Evolutionary conservation across 2,888 invertebrate genomes (phyloP).

Genomic region (Cordilura impudica): DNA sequence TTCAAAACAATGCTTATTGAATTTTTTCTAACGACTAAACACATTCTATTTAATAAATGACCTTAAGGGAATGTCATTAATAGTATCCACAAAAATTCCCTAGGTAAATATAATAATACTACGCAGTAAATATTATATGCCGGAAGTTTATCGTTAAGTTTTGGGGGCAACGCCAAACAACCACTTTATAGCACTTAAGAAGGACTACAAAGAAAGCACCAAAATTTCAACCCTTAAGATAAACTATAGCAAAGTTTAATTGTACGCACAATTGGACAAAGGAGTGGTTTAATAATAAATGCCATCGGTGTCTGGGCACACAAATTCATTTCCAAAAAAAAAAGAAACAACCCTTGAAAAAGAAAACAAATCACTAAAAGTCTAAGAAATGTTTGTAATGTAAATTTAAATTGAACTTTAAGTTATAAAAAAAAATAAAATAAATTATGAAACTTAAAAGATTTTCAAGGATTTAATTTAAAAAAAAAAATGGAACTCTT

Average conservation of each 20-base stretch:
- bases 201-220: not conserved
- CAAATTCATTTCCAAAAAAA: not conserved
- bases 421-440: not conserved
- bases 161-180: not conserved
- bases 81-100: constrained; percentile 10
- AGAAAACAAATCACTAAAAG: not conserved
- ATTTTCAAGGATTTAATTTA: too few species aligned
- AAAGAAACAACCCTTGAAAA: constrained; percentile 23
- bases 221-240: constrained; percentile 26
- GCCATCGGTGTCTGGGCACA: constrained; percentile 8
- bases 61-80: constrained; percentile 27
- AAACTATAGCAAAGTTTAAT: constrained; percentile 24
- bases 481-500: too few species aligned
- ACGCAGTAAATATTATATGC: constrained; percentile 9
- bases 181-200: not conserved
- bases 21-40: too few species aligned
- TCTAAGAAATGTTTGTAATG: not conserved
- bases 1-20: too few species aligned
- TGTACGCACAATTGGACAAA: constrained; percentile 26
- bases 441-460: too few species aligned
- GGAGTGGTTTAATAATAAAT: constrained; percentile 37
- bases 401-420: not conserved
- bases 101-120: not conserved
- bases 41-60: not conserved
- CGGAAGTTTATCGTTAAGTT: constrained; percentile 14